Conservation (phyloP, 1,140 invertebrate genomes). For the Colletes gigas region DNA sequence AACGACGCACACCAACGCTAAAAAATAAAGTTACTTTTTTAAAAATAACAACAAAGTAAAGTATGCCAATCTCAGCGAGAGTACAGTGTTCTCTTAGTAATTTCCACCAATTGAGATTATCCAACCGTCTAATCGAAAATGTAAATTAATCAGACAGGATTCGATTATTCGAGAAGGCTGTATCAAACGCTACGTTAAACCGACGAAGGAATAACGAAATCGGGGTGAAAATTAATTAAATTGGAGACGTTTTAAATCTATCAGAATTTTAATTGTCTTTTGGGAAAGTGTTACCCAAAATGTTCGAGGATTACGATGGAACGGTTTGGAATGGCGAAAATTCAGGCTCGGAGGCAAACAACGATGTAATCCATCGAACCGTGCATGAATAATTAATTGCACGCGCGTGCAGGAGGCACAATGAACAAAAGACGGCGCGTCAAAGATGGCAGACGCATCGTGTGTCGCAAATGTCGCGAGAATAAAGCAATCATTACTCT, state of each 20-base stretch:
- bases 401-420: neutral
- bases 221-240: neutral
- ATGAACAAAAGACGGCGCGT: constrained; percentile 13
- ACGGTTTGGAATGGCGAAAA: neutral
- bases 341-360: neutral
- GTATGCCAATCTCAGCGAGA: too few relatives aligned
- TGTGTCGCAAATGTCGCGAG: neutral
- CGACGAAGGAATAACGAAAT: neutral
- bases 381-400: constrained; percentile 7
- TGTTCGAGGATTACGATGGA: neutral
- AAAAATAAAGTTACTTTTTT: too few relatives aligned
- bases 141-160: neutral
- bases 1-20: too few relatives aligned
- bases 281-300: too few relatives aligned
- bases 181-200: neutral
- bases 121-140: too few relatives aligned
- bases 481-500: neutral
- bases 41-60: too few relatives aligned
- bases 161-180: neutral
- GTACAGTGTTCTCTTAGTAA: too few relatives aligned
- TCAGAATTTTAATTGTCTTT: too few relatives aligned
- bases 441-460: neutral
- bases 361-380: constrained; percentile 6
- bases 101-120: too few relatives aligned
- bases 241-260: too few relatives aligned